Percentiles rank a stretch among this genome's conserved stretches.
phyloP scores from a whole-genome alignment of 2,888 invertebrate genomes.

The Leucozona laternaria region DNA sequence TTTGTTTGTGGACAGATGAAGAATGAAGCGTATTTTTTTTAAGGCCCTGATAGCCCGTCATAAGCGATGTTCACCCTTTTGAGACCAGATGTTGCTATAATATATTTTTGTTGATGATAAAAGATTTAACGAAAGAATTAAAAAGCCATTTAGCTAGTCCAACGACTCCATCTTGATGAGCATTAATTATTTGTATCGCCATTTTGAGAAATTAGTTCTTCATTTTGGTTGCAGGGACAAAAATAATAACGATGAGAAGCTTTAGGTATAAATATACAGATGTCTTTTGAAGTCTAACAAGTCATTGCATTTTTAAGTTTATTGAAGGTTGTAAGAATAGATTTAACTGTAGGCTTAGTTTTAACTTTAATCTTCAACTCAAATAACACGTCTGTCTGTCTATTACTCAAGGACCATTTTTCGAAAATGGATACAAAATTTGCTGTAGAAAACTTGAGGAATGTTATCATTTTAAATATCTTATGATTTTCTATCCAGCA shows the following conservation, averaged over 20 bases:
- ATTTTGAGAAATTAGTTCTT: background rate
- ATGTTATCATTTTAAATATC: too few relatives aligned
- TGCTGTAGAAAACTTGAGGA: too few relatives aligned
- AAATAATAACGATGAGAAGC: background rate
- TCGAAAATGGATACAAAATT: too few relatives aligned
- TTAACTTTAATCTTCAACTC: too few relatives aligned
- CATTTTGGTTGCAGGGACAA: background rate
- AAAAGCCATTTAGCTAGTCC: conserved; percentile 14
- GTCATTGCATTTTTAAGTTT: background rate
- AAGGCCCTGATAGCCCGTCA: background rate
- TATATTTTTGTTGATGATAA: background rate
- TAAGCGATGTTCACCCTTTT: background rate
- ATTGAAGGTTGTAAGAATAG: background rate
- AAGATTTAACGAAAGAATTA: conserved; percentile 7
- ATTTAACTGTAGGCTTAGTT: too few relatives aligned
- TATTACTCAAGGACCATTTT: too few relatives aligned
- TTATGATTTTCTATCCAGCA: too few relatives aligned
- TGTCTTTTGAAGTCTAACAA: background rate
- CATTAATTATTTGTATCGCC: conserved; percentile 5
- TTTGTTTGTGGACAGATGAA: conserved; percentile 16
- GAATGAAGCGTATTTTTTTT: conserved; percentile 13
- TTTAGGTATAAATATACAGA: background rate
- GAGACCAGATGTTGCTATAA: conserved; percentile 6
- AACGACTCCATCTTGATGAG: background rate
- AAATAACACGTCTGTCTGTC: too few relatives aligned